phyloP scores from a whole-genome alignment of 2,888 invertebrate genomes.

The Caenorhabditis afra region DNA sequence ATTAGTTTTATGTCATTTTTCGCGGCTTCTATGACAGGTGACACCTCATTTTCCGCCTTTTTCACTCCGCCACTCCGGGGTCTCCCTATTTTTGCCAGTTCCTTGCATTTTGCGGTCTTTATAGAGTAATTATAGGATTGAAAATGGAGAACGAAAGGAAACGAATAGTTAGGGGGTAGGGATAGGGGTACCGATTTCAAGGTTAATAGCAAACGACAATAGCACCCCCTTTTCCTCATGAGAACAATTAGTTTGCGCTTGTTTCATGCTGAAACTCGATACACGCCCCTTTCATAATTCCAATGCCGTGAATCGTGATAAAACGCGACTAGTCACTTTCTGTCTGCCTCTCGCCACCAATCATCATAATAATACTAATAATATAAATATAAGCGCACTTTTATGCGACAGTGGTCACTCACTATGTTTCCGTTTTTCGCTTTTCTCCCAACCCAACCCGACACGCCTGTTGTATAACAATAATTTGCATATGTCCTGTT shows the following conservation, averaged over 20 bases:
- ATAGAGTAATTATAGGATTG: conserved; percentile 58
- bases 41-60: conserved; percentile 53
- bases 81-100: conserved; percentile 1
- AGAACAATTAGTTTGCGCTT: conserved; percentile 42
- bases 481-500: conserved; percentile 52
- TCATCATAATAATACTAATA: conserved; percentile 45
- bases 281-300: conserved; percentile 3
- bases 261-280: neutral
- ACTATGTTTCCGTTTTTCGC: conserved; percentile 37
- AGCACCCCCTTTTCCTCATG: neutral
- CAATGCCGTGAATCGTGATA: conserved; percentile 35
- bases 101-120: conserved; percentile 45
- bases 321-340: conserved; percentile 7
- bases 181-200: conserved; percentile 48
- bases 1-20: conserved; percentile 57
- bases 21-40: conserved; percentile 56
- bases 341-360: conserved; percentile 22
- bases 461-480: conserved; percentile 28
- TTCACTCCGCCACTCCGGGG: conserved; percentile 3
- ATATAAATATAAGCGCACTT: conserved; percentile 50
- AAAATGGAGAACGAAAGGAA: conserved; percentile 10
- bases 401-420: conserved; percentile 39
- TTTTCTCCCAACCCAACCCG: neutral
- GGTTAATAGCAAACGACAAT: conserved; percentile 37
- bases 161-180: conserved; percentile 44